Conservation (phyloP, 2,113 vertebrate species). For the Corynorhinus townsendii region DNA sequence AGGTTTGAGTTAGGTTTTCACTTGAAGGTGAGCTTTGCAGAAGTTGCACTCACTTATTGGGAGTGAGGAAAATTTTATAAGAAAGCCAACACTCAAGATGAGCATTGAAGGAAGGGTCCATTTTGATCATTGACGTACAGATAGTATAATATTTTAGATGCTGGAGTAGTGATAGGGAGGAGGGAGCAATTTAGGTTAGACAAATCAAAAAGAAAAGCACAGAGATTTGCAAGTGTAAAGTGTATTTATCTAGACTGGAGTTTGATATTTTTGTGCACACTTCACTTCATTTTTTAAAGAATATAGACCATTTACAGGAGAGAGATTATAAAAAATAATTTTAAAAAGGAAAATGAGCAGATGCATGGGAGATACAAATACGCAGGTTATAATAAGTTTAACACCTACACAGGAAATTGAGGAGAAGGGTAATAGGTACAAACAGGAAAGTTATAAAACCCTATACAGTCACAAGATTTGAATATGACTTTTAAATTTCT, state of each 20-base stretch:
- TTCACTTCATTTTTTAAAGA: not conserved
- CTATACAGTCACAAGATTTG: not conserved
- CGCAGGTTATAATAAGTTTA: not conserved
- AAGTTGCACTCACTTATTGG: not conserved
- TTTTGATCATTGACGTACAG: not conserved
- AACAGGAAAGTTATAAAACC: not conserved
- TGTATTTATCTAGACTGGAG: not conserved
- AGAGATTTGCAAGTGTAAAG: not conserved
- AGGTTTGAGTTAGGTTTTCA: not conserved
- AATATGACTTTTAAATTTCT: constrained; percentile 14
- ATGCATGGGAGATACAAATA: not conserved
- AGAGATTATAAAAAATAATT: not conserved
- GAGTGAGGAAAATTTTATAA: not conserved
- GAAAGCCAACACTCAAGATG: not conserved
- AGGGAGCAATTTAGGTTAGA: not conserved
- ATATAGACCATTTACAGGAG: not conserved
- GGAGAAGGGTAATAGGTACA: not conserved
- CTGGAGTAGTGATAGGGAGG: not conserved
- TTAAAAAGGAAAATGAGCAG: not conserved
- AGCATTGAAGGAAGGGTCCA: not conserved
- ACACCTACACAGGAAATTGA: not conserved
- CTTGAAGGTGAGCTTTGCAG: not conserved
- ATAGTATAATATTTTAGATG: not conserved
- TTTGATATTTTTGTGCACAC: not conserved
- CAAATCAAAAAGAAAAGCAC: not conserved